phyloP scores from a whole-genome alignment of 2,888 invertebrate species.

The Aphidius colemani region DNA sequence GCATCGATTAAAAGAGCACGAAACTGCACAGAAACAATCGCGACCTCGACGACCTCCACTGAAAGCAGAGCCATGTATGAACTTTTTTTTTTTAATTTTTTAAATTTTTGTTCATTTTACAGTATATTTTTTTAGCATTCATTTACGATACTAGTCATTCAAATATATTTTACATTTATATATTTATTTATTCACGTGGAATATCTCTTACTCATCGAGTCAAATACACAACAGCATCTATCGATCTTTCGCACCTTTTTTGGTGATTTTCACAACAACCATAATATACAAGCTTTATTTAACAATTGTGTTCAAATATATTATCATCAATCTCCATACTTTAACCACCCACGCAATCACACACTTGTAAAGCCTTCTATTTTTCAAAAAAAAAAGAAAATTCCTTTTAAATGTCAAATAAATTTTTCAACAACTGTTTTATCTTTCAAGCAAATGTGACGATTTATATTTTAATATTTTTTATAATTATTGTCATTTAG shows the following conservation, averaged over 20 bases:
- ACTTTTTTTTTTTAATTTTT: constrained; percentile 32
- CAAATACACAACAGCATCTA: constrained; percentile 6
- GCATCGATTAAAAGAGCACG: constrained; percentile 40
- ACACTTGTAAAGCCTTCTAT: no score
- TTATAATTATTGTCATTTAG: no score
- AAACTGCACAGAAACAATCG: constrained; percentile 40
- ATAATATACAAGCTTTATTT: no score
- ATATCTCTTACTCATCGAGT: constrained; percentile 11
- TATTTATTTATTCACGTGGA: constrained; percentile 13
- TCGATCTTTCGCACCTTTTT: constrained; percentile 22
- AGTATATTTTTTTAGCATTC: constrained; percentile 17
- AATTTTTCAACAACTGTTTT: no score
- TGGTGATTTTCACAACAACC: constrained; percentile 1
- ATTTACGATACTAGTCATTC: not conserved
- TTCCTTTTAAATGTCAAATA: no score
- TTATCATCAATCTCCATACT: no score
- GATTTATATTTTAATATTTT: no score
- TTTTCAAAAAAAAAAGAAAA: no score
- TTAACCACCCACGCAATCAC: no score
- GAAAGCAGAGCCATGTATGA: constrained; percentile 56
- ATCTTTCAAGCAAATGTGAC: no score
- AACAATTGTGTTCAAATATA: no score
- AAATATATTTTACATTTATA: not conserved
- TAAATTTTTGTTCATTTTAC: constrained; percentile 25
- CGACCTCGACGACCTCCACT: constrained; percentile 51